A percentile compares a stretch with the other conserved stretches of the same genome.
Evolutionary conservation across 53 echinoderm and acorn worm species (phyloP).

Genomic region (Hippasteria phrygiana): DNA sequence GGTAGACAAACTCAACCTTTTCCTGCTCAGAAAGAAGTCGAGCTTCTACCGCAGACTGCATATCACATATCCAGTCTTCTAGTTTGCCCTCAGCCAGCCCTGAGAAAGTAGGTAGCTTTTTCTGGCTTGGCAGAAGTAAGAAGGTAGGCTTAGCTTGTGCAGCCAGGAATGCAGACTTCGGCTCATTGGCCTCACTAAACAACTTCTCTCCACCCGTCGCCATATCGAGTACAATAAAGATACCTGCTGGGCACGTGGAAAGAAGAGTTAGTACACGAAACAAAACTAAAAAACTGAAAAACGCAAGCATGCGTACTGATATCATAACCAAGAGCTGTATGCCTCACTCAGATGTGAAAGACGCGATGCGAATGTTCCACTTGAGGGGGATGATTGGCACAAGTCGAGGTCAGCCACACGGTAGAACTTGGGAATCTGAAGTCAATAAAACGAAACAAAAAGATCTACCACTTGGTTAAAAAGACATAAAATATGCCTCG

Average conservation of each 20-base stretch:
- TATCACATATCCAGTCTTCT: neutral
- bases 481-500: neutral
- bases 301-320: neutral
- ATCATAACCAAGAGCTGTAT: neutral
- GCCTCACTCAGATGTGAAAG: neutral
- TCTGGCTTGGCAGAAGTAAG: neutral
- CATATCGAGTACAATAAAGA: neutral
- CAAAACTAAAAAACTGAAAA: too few species aligned
- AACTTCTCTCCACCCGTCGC: slow-evolving; percentile 2
- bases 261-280: neutral
- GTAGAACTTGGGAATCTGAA: neutral
- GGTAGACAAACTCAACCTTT: neutral
- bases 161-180: neutral
- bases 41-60: neutral
- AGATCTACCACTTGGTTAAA: neutral
- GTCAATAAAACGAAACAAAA: neutral
- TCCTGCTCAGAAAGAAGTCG: neutral
- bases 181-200: neutral
- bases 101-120: neutral
- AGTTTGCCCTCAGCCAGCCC: neutral
- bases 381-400: neutral
- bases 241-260: slow-evolving; percentile 12
- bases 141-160: neutral
- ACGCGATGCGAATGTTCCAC: too few species aligned
- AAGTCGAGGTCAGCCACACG: neutral